Evolutionary conservation across 2,113 vertebrate genomes (phyloP).

Genomic region (Piaya cayana): DNA sequence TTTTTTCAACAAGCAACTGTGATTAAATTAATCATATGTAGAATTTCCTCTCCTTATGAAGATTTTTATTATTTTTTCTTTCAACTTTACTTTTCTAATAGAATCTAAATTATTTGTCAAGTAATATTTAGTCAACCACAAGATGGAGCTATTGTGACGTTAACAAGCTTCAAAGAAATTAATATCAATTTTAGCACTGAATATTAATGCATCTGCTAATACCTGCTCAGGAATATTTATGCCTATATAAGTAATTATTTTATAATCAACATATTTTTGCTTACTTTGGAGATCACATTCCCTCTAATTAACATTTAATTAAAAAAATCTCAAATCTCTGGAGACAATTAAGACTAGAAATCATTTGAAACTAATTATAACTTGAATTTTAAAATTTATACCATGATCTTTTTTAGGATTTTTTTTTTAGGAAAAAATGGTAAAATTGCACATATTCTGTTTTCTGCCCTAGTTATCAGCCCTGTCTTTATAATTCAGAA

Average conservation of each 20-base stretch:
- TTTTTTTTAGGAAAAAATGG: not conserved
- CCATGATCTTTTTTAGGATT: not conserved
- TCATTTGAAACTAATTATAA: not conserved
- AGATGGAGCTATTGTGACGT: conserved; percentile 29
- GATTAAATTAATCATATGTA: not conserved
- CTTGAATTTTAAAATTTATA: not conserved
- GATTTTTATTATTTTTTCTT: not conserved
- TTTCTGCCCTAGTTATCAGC: not conserved
- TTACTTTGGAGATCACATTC: not conserved
- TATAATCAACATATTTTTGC: not conserved
- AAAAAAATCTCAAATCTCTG: not conserved
- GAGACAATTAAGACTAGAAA: not conserved
- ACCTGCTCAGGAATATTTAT: not conserved
- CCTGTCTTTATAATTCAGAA: not conserved
- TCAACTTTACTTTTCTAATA: accelerated
- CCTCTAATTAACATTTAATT: not conserved
- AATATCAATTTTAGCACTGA: not conserved
- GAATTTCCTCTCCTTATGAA: not conserved
- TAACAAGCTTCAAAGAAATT: not conserved
- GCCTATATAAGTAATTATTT: not conserved
- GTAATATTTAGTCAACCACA: not conserved
- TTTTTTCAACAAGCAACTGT: not conserved
- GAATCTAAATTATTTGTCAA: not conserved
- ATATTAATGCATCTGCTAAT: not conserved
- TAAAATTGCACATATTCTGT: not conserved